Base-by-base conservation (phyloP, 2,797 vertebrate species). In the Hydrolagus colliei region DNA sequence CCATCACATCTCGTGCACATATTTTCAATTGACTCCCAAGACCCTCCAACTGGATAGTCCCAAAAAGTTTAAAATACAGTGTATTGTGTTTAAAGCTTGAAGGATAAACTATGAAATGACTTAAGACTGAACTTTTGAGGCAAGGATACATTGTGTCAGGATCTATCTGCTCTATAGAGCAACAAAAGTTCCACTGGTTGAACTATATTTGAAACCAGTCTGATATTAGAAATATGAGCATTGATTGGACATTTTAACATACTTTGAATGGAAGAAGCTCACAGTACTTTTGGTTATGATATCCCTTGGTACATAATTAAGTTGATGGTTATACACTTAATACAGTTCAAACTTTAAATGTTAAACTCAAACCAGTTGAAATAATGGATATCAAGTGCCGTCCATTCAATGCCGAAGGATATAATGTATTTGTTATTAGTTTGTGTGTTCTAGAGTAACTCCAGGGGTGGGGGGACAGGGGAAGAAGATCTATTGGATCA, bases 351-450 rank as follows among this genome's bases (percentile, higher is more conserved):
- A 41, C 20, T 84, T 76, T 68, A 41, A 67, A 35, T 82, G 14
- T 82, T 63, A 82, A 35, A 71, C 32, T 13, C 14, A 65, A 35
- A 82, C 52, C 22, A 52, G 41, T 52, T 52, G 1, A 52, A 52
- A 52, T 6, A 52, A 52, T 52, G 41, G 41, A 52, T 52, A 6
- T 52, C 41, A 67, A 84, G 68, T 68, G 18, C 20, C 71, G 11
- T n/a, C 79, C 71, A n/a, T 84, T 52, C 41, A 76, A 52, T 14
- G 68, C 71, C 68, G 65, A 84, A 82, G 68, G 27, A 68, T 82
- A 68, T 22, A 80, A 11, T 65, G 62, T 27, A 79, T 63, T 32
- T 67, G 22, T 67, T 82, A 27, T 68, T 41, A 10, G 22, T 22
- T 68, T 52, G 41, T 18, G 22, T 80, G 78, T 80, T 80, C 35